These are phyloP conservation scores for Pyralis farinalis DNA, from an alignment of 2,888 invertebrate genomes.

Conservation along the genomic window DNA sequence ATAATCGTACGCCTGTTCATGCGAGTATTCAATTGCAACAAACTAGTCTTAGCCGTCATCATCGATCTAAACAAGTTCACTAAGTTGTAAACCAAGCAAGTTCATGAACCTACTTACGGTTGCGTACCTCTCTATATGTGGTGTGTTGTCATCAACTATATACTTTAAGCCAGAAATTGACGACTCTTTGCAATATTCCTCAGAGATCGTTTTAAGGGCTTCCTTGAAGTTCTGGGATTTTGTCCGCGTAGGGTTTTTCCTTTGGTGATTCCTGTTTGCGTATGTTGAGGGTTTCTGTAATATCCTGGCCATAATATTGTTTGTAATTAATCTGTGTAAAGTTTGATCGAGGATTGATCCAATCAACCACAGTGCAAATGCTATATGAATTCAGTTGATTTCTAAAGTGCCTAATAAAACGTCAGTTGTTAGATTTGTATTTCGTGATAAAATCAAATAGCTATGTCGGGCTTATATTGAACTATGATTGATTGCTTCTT, in stretches of 20 bases:
- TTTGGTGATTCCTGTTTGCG: conserved; percentile 22
- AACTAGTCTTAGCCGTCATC: conserved; percentile 33
- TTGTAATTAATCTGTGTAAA: no score
- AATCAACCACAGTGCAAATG: no score
- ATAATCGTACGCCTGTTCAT: conserved; percentile 27
- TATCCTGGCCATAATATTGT: conserved; percentile 10
- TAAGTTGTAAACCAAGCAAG: conserved; percentile 31
- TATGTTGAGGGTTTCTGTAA: conserved; percentile 3
- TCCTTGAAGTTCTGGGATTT: conserved; percentile 42
- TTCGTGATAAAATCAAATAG: conserved; percentile 56
- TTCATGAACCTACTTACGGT: conserved; percentile 21
- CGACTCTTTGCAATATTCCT: conserved; percentile 67
- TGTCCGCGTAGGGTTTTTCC: conserved; percentile 23
- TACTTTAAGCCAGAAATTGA: conserved; percentile 72
- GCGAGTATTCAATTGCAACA: conserved; percentile 35
- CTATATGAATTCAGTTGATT: no score
- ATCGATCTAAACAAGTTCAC: conserved; percentile 45
- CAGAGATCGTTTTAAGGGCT: conserved; percentile 52
- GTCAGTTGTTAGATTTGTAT: conserved; percentile 41
- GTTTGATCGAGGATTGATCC: no score
- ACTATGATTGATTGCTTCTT: conserved; percentile 59
- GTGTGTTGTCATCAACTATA: conserved; percentile 55
- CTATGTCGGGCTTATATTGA: neutral
- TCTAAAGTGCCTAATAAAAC: no score
- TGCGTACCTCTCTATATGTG: conserved; percentile 61